Evolutionary conservation across 2,888 invertebrate species (phyloP), one percentile per base, ranked within the genome.

Genomic region (Dasypogon diadema): DNA sequence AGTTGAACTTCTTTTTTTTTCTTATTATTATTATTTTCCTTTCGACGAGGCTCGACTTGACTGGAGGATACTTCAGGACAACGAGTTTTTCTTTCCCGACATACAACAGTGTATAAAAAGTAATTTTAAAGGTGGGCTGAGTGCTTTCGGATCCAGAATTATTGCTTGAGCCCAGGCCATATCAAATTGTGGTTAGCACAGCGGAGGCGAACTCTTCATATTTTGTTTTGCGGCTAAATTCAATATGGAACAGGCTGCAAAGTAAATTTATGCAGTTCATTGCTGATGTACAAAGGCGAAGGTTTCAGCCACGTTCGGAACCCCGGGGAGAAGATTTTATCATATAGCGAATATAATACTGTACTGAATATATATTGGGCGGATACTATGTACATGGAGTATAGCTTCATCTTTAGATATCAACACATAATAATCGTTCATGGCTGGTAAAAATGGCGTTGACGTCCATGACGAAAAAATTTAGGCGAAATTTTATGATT

Each of bases 21-120:
- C 24, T 14, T 51, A 18, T 16, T 48, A 8, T 24, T 14, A 18
- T 51, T 51, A 24, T 56, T 56, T 37, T 63, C 22, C 65, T 54
- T 70, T 70, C 70, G 70, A 70, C 70, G 54, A 26, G 48, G 24
- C 68, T 51, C 70, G 54, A 70, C 70, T 46, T 70, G 70, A 70
- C 70, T 70, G 70, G 70, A 68, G 65, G 65, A 68, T 68, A 48
- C 65, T 68, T 26, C 65, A 68, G 65, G 65, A 70, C 70, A 46
- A 70, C 54, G 70, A 21, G 70, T 70, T 70, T 60, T 70, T 30
- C 54, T 70, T 70, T n/a, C 54, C 24, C 30, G 70, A 24, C 65
- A 24, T 37, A 48, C 42, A 21, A 46, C 8, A 65, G 26, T 14
- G 24, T 26, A 65, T 24, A 65, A 65, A 65, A 65, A 46, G 65